These are phyloP conservation scores for Arvicanthis niloticus DNA, from an alignment of 2,113 vertebrate species.

Conservation along the genomic window DNA sequence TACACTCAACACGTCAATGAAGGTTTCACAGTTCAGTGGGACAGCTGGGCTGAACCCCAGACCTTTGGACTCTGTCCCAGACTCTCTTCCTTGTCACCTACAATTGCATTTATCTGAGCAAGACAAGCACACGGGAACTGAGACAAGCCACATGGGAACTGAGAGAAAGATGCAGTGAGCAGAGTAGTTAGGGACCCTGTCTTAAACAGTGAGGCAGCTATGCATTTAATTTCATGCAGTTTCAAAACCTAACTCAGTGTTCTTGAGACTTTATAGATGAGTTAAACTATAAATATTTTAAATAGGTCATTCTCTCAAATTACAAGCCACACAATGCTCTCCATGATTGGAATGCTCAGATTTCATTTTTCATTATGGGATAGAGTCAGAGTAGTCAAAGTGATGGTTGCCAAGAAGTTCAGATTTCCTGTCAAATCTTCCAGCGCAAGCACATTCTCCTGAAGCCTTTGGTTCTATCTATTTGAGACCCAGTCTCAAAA, in stretches of 20 bases:
- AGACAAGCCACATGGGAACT: accelerated
- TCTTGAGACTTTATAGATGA: background rate
- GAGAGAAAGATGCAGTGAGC: background rate
- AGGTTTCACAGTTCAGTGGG: background rate
- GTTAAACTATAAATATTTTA: background rate
- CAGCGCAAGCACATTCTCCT: background rate
- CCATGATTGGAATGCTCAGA: background rate
- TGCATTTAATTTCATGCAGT: too few relatives aligned
- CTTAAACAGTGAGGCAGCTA: background rate
- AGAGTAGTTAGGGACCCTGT: too few relatives aligned
- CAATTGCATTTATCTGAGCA: background rate
- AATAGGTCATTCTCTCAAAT: background rate
- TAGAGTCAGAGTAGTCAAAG: background rate
- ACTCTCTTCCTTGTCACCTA: accelerated
- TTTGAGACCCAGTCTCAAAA: background rate
- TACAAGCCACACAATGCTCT: background rate
- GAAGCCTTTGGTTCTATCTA: background rate
- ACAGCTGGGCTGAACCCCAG: background rate
- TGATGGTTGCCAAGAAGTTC: background rate
- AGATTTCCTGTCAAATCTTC: background rate
- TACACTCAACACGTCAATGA: background rate
- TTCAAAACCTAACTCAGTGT: background rate
- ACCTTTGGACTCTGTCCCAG: background rate
- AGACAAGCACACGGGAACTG: background rate
- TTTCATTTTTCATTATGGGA: background rate